Base-by-base conservation (phyloP, 2,888 invertebrate species). In the Andrena hattorfiana region DNA sequence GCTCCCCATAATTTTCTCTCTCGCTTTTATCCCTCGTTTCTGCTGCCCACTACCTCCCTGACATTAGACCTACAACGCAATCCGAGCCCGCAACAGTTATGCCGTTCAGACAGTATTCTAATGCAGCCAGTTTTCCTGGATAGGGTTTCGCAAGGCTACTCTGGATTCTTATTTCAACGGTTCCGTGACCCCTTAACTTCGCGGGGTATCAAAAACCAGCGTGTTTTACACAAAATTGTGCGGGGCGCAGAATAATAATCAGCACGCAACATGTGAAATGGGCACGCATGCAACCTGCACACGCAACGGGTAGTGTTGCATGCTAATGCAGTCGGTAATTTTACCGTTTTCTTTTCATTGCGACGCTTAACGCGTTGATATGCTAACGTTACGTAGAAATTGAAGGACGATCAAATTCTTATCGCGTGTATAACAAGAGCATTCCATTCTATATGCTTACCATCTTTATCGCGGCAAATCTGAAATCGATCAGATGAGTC, bases 1-100 rank as follows among this genome's bases (percentile, higher is more conserved):
- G 59, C 68, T 81, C 68, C 51, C 69, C 81, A 60, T 81, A 64
- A 79, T 81, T 79, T 81, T 20, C 73, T 81, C 73, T 69, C 81
- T 79, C 78, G 69, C 69, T 83, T 81, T 77, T 81, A 77, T 77
- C 68, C 68, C 16, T 23, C 63, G 51, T 81, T 68, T 69, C 77
- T 28, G 28, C 63, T 63, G 3, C 56, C 59, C 72, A 28, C 60
- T 73, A 48, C 72, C 67, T 56, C 48, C 66, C 72, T 64, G 77
- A 77, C 59, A 73, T 77, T 72, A 81, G 68, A 77, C 72, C 77
- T 30, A 67, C 49, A 73, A 69, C 77, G 62, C 77, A 72, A 81
- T 48, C 71, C 67, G 76, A 59, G 16, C 56, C 51, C 7, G 30
- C 28, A 59, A 23, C 74, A 54, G 70, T 77, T 72, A 32, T 67